These are phyloP conservation scores for Drosophila quasianomalipes DNA, from an alignment of 2,888 invertebrate genomes.

Conservation along the genomic window DNA sequence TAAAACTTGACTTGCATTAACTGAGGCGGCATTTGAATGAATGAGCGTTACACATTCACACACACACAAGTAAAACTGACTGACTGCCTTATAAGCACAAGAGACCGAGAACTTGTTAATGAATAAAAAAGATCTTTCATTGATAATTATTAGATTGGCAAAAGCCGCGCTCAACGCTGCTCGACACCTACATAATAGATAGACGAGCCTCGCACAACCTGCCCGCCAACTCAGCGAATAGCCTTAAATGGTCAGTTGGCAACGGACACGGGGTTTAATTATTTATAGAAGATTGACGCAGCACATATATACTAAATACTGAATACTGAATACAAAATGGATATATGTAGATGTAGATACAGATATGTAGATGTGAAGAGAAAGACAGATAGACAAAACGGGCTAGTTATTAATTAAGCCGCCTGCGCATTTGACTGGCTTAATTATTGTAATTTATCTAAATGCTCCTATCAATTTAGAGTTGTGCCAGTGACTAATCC, in stretches of 20 bases:
- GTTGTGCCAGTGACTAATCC: conserved; percentile 48
- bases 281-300: conserved; percentile 37
- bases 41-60: conserved; percentile 44
- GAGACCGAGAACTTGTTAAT: conserved; percentile 69
- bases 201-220: conserved; percentile 29
- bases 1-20: conserved; percentile 71
- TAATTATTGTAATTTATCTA: conserved; percentile 77
- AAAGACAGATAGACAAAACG: conserved; percentile 1
- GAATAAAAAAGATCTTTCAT: conserved; percentile 72
- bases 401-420: conserved; percentile 70
- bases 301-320: conserved; percentile 9
- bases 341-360: conserved; percentile 17
- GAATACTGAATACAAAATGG: conserved; percentile 1
- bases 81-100: conserved; percentile 66
- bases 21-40: conserved; percentile 54
- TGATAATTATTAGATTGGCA: conserved; percentile 74
- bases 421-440: conserved; percentile 66
- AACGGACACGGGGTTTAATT: conserved; percentile 53
- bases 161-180: conserved; percentile 22
- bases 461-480: conserved; percentile 64
- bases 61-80: neutral
- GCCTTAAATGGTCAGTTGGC: conserved; percentile 69
- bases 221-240: conserved; percentile 54
- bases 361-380: conserved; percentile 18
- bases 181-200: conserved; percentile 43